Percentiles rank a stretch among this genome's conserved stretches.
phyloP scores from a whole-genome alignment of 1,140 invertebrate species.

The Lanistes nyassanus region DNA sequence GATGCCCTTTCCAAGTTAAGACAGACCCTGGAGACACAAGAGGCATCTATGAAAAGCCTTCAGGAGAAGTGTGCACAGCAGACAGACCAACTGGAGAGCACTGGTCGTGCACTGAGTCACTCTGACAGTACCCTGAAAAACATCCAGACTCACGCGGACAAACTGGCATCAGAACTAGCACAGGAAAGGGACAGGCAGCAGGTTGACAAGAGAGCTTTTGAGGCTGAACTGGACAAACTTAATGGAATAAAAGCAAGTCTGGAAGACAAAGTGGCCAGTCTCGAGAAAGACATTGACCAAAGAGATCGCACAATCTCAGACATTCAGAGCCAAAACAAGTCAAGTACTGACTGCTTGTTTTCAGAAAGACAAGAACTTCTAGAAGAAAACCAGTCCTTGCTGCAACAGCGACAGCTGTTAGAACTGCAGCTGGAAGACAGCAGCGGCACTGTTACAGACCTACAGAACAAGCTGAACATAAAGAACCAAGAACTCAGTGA shows the following conservation, averaged over 20 bases:
- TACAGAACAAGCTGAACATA: constrained; percentile 23
- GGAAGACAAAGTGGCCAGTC: background rate
- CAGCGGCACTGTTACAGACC: constrained; percentile 2
- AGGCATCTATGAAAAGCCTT: constrained; percentile 19
- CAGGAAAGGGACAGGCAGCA: background rate
- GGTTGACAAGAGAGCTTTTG: background rate
- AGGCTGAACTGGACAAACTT: constrained; percentile 3
- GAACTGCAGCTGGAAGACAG: background rate
- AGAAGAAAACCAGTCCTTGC: background rate
- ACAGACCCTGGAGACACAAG: background rate
- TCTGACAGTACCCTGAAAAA: constrained; percentile 23
- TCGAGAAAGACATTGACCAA: background rate
- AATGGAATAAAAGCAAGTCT: background rate
- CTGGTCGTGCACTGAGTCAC: constrained; percentile 24
- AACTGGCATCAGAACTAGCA: constrained; percentile 9
- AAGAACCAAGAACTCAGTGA: constrained; percentile 23
- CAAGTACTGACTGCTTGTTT: background rate
- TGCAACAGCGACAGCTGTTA: constrained; percentile 1
- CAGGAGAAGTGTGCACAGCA: constrained; percentile 28
- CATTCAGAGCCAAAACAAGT: background rate
- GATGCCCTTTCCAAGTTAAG: background rate
- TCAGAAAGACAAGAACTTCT: constrained; percentile 3
- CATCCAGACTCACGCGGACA: constrained; percentile 10
- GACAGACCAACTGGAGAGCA: constrained; percentile 31
- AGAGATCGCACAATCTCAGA: too few species aligned